Evolutionary conservation across 1,140 invertebrate species (phyloP), one percentile per base, ranked within the genome.

Genomic region (Microplitis demolitor): DNA sequence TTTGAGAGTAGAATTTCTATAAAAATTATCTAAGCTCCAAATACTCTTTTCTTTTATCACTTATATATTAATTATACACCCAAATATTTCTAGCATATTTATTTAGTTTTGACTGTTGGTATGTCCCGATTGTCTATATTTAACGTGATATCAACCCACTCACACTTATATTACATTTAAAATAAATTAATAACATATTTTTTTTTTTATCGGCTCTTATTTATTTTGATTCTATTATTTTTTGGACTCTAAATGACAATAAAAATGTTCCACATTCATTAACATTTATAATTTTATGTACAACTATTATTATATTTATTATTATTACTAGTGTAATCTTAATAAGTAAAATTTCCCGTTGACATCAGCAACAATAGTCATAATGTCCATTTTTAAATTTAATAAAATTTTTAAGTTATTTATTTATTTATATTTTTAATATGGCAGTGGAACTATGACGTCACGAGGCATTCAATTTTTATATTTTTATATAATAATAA

Each of bases 51-150:
- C 78, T 76, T 78, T 76, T 75, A 62, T 45, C 34, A 37, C 35
- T 11, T 5, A 11, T 6, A 45, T 45, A 45, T 45, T 45, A 45
- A 45, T 45, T 45, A 45, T 9, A 45, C 39, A 45, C 11, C 39
- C 39, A 45, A 45, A 45, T 45, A 45, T 45, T 11, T 45, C 39
- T 45, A 45, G 39, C 16, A 54, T 54, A 54, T 14, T 54, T 54
- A 16, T 37, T 54, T 67, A 24, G 66, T 58, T 45, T 51, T 69
- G 67, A 79, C 77, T 72, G 74, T 75, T 79, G 77, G 56, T 76
- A 76, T 80, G 76, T 71, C 78, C 77, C 72, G 80, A 82, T 82
- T 82, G 80, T 82, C 80, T 78, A 73, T 81, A 81, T 77, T 80
- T 81, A 63, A 64, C 75, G 79, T 82, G 79, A 82, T 82, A 80